Percentiles rank a stretch among this genome's conserved stretches.
These are phyloP conservation scores for Elephantulus edwardii DNA, from an alignment of 2,113 vertebrate species.

Conservation along the genomic window DNA sequence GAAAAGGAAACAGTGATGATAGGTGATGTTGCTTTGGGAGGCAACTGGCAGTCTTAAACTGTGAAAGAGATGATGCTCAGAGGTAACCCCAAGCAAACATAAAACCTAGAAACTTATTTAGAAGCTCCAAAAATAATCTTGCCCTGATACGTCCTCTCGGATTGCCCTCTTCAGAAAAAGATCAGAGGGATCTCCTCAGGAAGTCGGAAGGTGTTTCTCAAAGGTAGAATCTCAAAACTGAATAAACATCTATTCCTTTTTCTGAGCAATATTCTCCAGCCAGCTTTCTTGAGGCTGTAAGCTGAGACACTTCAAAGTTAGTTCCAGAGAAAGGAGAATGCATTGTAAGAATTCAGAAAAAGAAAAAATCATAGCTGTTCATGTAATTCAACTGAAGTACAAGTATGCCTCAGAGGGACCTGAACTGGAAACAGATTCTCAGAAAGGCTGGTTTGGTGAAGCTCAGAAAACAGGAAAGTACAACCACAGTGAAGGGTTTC, in stretches of 20 bases:
- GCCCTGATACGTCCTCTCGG: not conserved
- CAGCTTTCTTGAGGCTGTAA: not conserved
- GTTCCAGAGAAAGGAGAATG: not conserved
- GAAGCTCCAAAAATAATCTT: not conserved
- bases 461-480: not conserved
- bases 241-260: not conserved
- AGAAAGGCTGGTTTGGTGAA: not conserved
- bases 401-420: not conserved
- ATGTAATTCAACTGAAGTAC: not conserved
- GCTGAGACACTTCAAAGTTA: conserved; percentile 2
- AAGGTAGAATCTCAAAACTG: not conserved
- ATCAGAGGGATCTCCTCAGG: not conserved
- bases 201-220: conserved; percentile 9
- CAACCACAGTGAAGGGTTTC: not conserved
- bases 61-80: not conserved
- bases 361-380: not conserved
- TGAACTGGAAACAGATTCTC: not conserved
- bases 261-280: not conserved
- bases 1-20: conserved; percentile 19
- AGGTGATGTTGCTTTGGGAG: conserved; percentile 18
- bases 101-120: conserved; percentile 23
- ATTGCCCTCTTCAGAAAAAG: not conserved
- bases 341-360: not conserved
- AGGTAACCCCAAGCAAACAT: conserved; percentile 1
- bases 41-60: conserved; percentile 18